Evolutionary conservation across 2,113 vertebrate species (phyloP).

Genomic region (Platysteira castanea): DNA sequence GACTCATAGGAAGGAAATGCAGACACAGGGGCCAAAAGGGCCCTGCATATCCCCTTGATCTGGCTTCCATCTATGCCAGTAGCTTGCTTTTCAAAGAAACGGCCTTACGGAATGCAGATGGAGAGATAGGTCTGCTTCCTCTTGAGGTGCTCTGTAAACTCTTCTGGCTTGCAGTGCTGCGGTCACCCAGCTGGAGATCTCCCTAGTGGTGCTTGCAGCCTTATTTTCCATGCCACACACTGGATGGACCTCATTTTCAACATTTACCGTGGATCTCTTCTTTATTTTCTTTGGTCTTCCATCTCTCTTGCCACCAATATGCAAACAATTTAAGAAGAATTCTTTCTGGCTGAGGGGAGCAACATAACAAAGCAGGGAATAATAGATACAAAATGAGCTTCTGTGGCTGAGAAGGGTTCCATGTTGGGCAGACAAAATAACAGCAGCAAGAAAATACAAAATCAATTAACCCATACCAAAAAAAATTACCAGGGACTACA

Average conservation of each 20-base stretch:
- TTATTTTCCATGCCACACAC: not conserved
- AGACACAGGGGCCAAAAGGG: not conserved
- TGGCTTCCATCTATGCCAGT: not conserved
- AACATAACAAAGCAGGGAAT: not conserved
- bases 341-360: not conserved
- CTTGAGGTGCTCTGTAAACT: not conserved
- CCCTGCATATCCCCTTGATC: not conserved
- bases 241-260: not conserved
- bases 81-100: not conserved
- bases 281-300: constrained; percentile 19
- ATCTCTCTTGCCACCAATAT: not conserved
- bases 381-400: not conserved
- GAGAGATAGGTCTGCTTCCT: not conserved
- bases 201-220: not conserved
- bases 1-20: not conserved
- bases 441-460: not conserved
- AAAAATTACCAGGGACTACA: not conserved
- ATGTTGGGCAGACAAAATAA: not conserved
- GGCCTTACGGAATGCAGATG: not conserved
- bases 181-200: not conserved
- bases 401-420: not conserved
- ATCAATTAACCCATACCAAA: not conserved
- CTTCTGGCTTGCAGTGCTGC: not conserved
- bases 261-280: not conserved
- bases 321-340: not conserved